phyloP scores from a whole-genome alignment of 2,888 invertebrate species.

The Kryphioiulus occultus region DNA sequence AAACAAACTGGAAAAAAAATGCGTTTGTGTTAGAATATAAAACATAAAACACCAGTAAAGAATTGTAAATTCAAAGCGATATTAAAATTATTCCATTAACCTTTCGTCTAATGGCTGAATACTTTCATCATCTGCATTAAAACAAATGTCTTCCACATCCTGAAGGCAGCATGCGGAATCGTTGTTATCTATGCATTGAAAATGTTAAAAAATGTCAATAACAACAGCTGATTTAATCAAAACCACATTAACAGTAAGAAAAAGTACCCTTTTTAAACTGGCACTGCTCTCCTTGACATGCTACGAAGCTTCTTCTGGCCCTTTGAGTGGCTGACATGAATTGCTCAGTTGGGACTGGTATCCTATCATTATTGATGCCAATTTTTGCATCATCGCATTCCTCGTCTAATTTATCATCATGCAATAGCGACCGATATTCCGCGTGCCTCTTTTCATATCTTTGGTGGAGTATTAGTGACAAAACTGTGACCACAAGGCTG shows the following conservation, averaged over 20 bases:
- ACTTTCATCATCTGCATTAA: constrained; percentile 51
- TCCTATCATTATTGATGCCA: constrained; percentile 46
- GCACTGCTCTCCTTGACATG: constrained; percentile 50
- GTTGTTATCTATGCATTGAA: constrained; percentile 21
- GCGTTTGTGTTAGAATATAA: neutral
- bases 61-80: too few species aligned
- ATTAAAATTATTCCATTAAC: constrained; percentile 33
- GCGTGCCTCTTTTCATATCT: constrained; percentile 74
- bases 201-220: neutral
- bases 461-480: constrained; percentile 82
- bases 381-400: constrained; percentile 59
- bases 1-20: constrained; percentile 50
- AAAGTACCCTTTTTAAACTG: constrained; percentile 49
- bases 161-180: constrained; percentile 51
- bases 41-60: neutral
- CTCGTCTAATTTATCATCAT: constrained; percentile 66
- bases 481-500: constrained; percentile 74
- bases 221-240: neutral
- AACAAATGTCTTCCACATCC: constrained; percentile 53
- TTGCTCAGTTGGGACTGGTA: neutral
- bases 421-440: constrained; percentile 65
- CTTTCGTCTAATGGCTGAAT: constrained; percentile 46
- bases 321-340: neutral
- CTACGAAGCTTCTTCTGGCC: constrained; percentile 37
- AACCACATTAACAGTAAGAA: neutral